Conservation (phyloP, 2,113 vertebrate species). For the Acinonyx jubatus region DNA sequence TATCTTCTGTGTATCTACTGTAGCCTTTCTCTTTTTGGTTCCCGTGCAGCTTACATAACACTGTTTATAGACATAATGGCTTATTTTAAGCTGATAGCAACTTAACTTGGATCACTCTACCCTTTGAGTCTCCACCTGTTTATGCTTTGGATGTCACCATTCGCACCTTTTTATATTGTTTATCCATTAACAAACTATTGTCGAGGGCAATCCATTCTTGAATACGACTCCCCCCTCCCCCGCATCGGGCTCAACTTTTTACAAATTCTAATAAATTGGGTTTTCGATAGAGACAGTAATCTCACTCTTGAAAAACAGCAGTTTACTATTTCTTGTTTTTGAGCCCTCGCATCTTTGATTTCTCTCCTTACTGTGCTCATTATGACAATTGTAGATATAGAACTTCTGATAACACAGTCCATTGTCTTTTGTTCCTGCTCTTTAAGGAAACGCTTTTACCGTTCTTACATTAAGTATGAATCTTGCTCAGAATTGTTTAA, state of each 20-base stretch:
- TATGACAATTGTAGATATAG: neutral
- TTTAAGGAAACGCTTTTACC: neutral
- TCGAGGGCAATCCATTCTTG: neutral
- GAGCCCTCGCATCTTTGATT: neutral
- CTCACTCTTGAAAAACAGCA: neutral
- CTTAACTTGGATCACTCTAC: neutral
- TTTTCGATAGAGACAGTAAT: neutral
- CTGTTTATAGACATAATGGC: neutral
- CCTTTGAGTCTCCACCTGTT: neutral
- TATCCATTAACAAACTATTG: neutral
- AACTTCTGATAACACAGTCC: neutral
- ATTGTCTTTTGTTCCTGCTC: constrained; percentile 1
- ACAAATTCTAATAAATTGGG: neutral
- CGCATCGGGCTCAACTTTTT: neutral
- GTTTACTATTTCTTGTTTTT: constrained; percentile 8
- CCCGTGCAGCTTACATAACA: neutral
- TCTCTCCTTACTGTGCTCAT: neutral
- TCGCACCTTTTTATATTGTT: neutral
- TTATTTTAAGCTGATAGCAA: neutral
- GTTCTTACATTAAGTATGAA: neutral
- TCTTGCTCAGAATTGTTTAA: neutral
- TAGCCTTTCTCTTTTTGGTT: neutral
- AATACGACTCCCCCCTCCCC: neutral
- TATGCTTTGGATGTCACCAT: neutral
- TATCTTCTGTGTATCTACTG: neutral